Percentiles rank a stretch among this genome's conserved stretches.
Conservation (phyloP, 2,797 vertebrate genomes). For the Pseudopleuronectes americanus region DNA sequence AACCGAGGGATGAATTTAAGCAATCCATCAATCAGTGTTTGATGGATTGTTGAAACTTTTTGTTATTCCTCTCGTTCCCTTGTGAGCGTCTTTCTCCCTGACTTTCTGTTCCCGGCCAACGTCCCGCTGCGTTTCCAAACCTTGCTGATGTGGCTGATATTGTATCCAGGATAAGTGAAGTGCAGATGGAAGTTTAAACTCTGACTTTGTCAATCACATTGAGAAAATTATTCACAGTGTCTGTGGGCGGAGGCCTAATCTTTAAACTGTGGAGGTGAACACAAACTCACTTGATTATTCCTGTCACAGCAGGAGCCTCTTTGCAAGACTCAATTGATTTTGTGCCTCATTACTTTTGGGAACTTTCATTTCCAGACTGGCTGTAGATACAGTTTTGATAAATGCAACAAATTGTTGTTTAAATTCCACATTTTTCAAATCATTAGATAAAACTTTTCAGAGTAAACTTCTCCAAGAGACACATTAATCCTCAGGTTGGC, state of each 20-base stretch:
- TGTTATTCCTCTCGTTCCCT: constrained; percentile 9
- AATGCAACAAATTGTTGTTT: not conserved
- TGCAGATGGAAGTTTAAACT: constrained; percentile 36
- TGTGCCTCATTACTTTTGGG: not conserved
- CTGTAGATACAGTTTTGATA: not conserved
- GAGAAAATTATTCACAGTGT: constrained; percentile 36
- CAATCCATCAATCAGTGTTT: too few species aligned
- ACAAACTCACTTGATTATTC: constrained; percentile 16
- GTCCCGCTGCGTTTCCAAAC: constrained; percentile 28
- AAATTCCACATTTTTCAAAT: constrained; percentile 1
- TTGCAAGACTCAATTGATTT: not conserved
- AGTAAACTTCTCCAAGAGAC: too few species aligned
- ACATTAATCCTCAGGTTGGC: too few species aligned
- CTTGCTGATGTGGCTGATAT: constrained; percentile 47
- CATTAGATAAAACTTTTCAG: not conserved
- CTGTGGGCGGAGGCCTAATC: constrained; percentile 21
- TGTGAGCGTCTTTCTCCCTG: constrained; percentile 16
- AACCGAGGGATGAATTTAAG: too few species aligned
- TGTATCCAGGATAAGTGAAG: constrained; percentile 30
- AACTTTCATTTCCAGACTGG: not conserved
- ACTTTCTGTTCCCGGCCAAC: constrained; percentile 14
- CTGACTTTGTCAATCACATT: constrained; percentile 45
- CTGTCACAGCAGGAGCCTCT: not conserved
- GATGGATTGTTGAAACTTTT: not conserved
- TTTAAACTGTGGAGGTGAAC: constrained; percentile 23